Conservation (phyloP, 2,888 invertebrate species). For the Digitonthophagus gazella region DNA sequence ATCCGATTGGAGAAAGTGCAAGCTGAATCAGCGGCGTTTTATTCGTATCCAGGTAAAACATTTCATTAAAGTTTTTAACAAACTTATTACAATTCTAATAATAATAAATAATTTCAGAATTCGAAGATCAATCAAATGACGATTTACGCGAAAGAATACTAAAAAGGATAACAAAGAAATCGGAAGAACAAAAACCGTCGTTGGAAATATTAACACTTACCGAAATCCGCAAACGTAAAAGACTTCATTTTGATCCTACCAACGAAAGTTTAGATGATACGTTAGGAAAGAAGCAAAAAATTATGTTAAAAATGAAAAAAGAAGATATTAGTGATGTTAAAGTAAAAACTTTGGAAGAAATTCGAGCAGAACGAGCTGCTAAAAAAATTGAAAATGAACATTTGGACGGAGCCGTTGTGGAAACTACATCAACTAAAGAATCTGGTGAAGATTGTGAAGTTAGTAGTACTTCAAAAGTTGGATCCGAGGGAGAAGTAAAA, state of each 20-base stretch:
- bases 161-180: constrained; percentile 36
- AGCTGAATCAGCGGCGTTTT: constrained; percentile 71
- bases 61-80: not conserved
- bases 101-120: not conserved
- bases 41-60: constrained; percentile 58
- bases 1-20: constrained; percentile 68
- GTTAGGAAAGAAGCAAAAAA: constrained; percentile 26
- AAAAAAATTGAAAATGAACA: constrained; percentile 25
- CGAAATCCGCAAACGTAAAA: constrained; percentile 48
- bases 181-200: constrained; percentile 24
- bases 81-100: not conserved
- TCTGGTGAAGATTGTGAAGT: constrained; percentile 38
- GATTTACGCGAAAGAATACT: constrained; percentile 43
- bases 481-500: constrained; percentile 4
- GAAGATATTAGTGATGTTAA: constrained; percentile 40
- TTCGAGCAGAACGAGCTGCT: constrained; percentile 44
- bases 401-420: not conserved
- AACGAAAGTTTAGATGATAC: constrained; percentile 21
- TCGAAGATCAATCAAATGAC: constrained; percentile 27
- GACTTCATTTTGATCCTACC: constrained; percentile 23
- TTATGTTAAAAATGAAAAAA: constrained; percentile 18
- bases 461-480: constrained; percentile 36
- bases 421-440: constrained; percentile 28
- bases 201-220: constrained; percentile 50
- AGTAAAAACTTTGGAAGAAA: constrained; percentile 51